Conservation (phyloP, 2,888 invertebrate species). For the Nowickia ferox region DNA sequence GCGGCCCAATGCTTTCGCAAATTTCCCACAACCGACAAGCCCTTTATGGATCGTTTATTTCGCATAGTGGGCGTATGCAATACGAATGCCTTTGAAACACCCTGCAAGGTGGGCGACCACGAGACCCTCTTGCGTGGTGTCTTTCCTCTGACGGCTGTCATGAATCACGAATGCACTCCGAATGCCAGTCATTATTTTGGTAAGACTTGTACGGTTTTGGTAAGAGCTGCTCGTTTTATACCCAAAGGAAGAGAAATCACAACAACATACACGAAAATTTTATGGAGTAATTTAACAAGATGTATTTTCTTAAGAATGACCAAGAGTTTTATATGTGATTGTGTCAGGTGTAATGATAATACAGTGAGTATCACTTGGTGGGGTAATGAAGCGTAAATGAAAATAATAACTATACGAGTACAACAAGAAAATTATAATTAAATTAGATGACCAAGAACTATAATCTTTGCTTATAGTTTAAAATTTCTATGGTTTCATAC, state of each 20-base stretch:
- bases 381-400: background rate
- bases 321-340: constrained; percentile 89
- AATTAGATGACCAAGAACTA: constrained; percentile 33
- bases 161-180: constrained; percentile 89
- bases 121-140: constrained; percentile 85
- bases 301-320: constrained; percentile 86
- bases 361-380: constrained; percentile 84
- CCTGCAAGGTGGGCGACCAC: constrained; percentile 78
- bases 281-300: constrained; percentile 89
- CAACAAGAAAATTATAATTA: constrained; percentile 29
- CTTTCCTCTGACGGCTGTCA: constrained; percentile 88
- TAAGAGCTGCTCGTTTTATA: constrained; percentile 86
- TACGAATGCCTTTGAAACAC: constrained; percentile 83
- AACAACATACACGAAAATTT: constrained; percentile 88
- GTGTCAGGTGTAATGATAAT: constrained; percentile 88
- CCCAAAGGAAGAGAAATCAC: constrained; percentile 88
- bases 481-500: constrained; percentile 51
- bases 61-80: constrained; percentile 82
- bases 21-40: constrained; percentile 81
- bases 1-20: constrained; percentile 81
- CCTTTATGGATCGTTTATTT: constrained; percentile 79
- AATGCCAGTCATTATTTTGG: constrained; percentile 89
- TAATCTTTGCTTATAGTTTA: background rate
- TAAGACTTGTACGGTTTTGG: constrained; percentile 85
- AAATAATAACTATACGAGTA: background rate